Conservation (phyloP, 2,888 invertebrate genomes). For the Scelioninae gen. 1 region DNA sequence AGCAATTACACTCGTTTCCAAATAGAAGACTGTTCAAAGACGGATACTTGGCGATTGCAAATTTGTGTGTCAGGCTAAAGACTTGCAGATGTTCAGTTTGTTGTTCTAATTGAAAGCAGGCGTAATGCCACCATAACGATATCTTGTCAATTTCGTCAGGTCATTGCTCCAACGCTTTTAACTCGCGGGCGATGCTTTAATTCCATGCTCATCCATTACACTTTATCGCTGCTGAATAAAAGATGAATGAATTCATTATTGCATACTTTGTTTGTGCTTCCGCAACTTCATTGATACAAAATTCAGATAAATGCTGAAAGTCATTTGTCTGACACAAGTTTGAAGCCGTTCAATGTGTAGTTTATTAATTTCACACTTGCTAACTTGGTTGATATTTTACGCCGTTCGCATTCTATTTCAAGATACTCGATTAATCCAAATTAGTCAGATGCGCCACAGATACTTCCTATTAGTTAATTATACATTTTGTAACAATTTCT, state of each 20-base stretch:
- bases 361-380: slow-evolving; percentile 46
- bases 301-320: slow-evolving; percentile 46
- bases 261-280: slow-evolving; percentile 52
- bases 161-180: too few species aligned
- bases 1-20: slow-evolving; percentile 40
- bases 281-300: slow-evolving; percentile 51
- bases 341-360: slow-evolving; percentile 31
- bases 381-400: slow-evolving; percentile 25
- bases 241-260: slow-evolving; percentile 68
- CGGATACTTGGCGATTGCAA: too few species aligned
- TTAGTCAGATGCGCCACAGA: slow-evolving; percentile 24
- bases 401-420: slow-evolving; percentile 46
- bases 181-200: slow-evolving; percentile 41
- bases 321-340: slow-evolving; percentile 40
- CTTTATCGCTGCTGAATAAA: slow-evolving; percentile 60
- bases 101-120: too few species aligned
- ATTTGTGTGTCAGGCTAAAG: too few species aligned
- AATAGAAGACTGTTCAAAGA: too few species aligned
- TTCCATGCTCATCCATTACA: slow-evolving; percentile 55
- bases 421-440: slow-evolving; percentile 38
- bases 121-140: too few species aligned
- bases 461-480: slow-evolving; percentile 28
- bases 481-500: slow-evolving; percentile 10
- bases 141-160: too few species aligned
- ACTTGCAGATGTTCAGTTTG: too few species aligned